Evolutionary conservation across 2,797 vertebrate genomes (phyloP).

Genomic region (Molossus alvarezi): DNA sequence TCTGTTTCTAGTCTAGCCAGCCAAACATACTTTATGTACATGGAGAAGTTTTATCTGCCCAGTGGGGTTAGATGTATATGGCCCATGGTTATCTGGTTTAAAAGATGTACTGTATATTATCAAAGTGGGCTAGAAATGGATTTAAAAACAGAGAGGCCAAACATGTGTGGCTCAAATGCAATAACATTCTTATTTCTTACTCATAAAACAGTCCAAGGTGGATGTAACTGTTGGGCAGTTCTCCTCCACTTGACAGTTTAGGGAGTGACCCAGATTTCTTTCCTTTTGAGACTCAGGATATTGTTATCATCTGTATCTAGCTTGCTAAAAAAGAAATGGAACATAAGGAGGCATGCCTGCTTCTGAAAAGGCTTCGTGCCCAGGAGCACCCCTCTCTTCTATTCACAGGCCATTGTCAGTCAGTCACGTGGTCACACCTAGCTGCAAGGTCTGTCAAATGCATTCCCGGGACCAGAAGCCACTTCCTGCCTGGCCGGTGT

Average conservation of each 20-base stretch:
- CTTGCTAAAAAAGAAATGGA: neutral
- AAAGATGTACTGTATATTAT: neutral
- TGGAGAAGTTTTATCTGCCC: constrained; percentile 30
- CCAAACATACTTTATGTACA: neutral
- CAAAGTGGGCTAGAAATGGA: neutral
- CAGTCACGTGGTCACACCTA: neutral
- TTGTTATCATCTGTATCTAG: neutral
- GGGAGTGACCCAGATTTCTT: constrained; percentile 11
- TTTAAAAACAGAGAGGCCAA: constrained; percentile 55
- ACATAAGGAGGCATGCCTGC: neutral
- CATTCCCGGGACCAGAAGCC: neutral
- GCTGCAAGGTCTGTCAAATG: neutral
- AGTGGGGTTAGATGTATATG: constrained; percentile 14
- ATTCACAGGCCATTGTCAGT: neutral
- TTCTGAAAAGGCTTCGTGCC: neutral
- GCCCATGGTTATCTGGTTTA: neutral
- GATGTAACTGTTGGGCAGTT: neutral
- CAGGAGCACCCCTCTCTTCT: neutral
- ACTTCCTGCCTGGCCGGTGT: neutral
- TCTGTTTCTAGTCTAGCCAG: neutral
- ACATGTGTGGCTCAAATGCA: neutral
- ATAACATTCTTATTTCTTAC: constrained; percentile 35
- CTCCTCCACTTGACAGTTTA: neutral
- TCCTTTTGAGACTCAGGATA: neutral
- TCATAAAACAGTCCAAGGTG: neutral